These are phyloP conservation scores for Platorchestia sp. DNA, from an alignment of 1,140 invertebrate genomes.

Conservation along the genomic window DNA sequence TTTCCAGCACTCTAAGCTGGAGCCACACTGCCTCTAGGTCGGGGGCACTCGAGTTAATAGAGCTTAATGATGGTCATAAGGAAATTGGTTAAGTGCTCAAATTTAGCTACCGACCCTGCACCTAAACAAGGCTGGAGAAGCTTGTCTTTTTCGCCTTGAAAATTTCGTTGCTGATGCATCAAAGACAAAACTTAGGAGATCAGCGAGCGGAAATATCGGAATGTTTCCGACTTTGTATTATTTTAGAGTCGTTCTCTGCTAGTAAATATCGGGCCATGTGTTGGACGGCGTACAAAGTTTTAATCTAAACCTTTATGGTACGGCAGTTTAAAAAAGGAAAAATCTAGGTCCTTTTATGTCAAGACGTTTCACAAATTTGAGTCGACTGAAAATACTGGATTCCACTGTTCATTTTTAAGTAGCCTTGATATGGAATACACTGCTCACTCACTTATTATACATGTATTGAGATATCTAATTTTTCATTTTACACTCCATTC, in stretches of 20 bases:
- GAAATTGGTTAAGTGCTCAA: conserved; percentile 23
- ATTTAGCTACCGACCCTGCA: conserved; percentile 15
- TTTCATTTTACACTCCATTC: background rate
- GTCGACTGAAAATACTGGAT: too few species aligned
- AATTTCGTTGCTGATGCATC: background rate
- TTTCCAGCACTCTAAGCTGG: background rate
- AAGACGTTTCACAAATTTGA: too few species aligned
- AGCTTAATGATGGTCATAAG: conserved; percentile 1
- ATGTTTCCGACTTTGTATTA: background rate
- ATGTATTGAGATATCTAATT: too few species aligned
- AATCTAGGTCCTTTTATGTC: too few species aligned
- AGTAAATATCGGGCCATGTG: background rate
- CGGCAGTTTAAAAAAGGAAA: too few species aligned
- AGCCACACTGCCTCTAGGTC: background rate
- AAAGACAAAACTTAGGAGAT: background rate
- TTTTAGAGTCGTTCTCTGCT: background rate
- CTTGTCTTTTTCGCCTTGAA: background rate
- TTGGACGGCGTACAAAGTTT: background rate
- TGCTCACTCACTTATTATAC: too few species aligned
- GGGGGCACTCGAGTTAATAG: background rate
- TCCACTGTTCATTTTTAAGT: too few species aligned
- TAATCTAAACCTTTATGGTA: too few species aligned
- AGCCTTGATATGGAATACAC: too few species aligned
- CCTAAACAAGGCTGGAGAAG: background rate
- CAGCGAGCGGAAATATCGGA: background rate